phyloP scores from a whole-genome alignment of 2,797 vertebrate species.

The Hylomyscus alleni region DNA sequence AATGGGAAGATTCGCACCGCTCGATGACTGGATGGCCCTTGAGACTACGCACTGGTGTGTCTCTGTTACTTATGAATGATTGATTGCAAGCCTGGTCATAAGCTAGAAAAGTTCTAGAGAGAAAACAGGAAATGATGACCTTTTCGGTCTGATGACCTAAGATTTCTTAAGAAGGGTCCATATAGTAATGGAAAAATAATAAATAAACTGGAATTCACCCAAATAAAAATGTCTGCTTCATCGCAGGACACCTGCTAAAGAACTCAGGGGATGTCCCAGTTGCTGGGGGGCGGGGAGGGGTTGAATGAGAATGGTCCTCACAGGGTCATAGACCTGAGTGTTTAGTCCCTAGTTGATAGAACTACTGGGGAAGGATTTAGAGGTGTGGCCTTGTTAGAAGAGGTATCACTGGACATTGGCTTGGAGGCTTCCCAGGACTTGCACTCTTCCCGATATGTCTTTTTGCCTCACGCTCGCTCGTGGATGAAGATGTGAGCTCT shows the following conservation, averaged over 20 bases:
- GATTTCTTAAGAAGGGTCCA: background rate
- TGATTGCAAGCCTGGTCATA: background rate
- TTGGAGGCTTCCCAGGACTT: background rate
- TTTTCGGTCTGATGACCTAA: background rate
- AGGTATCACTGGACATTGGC: background rate
- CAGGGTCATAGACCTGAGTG: background rate
- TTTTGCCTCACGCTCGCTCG: background rate
- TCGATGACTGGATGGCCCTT: background rate
- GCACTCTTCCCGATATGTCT: background rate
- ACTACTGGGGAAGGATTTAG: background rate
- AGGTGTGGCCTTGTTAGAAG: background rate
- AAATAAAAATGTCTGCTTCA: conserved; percentile 27
- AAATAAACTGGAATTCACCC: background rate
- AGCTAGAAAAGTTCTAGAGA: background rate
- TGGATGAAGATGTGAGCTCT: background rate
- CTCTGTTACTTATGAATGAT: background rate
- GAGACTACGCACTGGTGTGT: background rate
- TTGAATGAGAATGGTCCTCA: background rate
- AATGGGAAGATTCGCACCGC: too few relatives aligned
- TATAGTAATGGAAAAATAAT: conserved; percentile 4
- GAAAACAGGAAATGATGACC: background rate
- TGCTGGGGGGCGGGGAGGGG: background rate
- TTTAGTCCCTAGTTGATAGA: background rate
- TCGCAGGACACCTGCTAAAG: background rate
- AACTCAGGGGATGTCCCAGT: background rate